A percentile compares a stretch with the other conserved stretches of the same genome.
phyloP scores from a whole-genome alignment of 1,140 invertebrate genomes.

The Andrena cerasifolii region DNA sequence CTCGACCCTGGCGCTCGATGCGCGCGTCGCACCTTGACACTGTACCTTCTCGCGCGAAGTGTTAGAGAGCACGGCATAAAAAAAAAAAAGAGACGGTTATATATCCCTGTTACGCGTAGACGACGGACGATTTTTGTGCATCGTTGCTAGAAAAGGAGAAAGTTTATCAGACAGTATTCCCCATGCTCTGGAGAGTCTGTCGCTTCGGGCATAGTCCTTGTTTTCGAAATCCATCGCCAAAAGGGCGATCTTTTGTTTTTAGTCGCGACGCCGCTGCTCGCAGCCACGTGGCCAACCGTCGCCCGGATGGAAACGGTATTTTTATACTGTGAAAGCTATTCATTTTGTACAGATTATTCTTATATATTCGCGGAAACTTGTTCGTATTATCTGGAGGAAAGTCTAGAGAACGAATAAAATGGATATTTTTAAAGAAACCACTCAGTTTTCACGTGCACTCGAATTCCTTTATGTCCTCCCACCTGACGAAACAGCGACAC shows the following conservation, averaged over 20 bases:
- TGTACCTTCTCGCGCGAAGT: conserved; percentile 25
- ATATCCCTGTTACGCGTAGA: conserved; percentile 52
- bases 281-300: not conserved
- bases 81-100: conserved; percentile 26
- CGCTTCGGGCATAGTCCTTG: conserved; percentile 22
- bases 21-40: conserved; percentile 13
- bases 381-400: conserved; percentile 43
- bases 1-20: conserved; percentile 15
- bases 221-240: conserved; percentile 25
- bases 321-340: conserved; percentile 37
- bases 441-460: too few species aligned
- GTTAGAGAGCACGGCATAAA: conserved; percentile 24
- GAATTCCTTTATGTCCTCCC: not conserved
- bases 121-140: conserved; percentile 35
- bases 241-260: not conserved
- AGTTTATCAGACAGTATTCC: conserved; percentile 38
- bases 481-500: not conserved
- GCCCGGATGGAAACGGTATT: conserved; percentile 33
- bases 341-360: conserved; percentile 61
- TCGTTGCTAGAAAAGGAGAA: conserved; percentile 11
- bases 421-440: conserved; percentile 63
- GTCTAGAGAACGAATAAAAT: conserved; percentile 53
- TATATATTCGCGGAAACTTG: conserved; percentile 34
- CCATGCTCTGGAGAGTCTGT: conserved; percentile 36
- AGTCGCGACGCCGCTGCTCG: not conserved